Percentiles rank a stretch among this genome's conserved stretches.
Conservation (phyloP, 1,140 invertebrate species). For the Drosophila grimshawi region DNA sequence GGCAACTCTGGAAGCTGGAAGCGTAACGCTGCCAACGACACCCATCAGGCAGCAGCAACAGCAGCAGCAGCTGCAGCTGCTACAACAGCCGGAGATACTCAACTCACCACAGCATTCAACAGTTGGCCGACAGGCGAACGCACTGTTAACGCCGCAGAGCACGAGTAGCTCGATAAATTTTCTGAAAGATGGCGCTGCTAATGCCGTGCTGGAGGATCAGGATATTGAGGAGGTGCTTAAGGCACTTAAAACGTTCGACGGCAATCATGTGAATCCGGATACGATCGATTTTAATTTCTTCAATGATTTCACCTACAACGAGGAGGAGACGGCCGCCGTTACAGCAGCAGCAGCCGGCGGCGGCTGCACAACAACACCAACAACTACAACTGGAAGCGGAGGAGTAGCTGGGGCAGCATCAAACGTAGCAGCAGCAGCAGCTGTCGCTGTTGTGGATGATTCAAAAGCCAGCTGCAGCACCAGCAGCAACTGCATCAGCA, state of each 20-base stretch:
- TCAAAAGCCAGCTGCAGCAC: slow-evolving; percentile 15
- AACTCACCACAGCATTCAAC: slow-evolving; percentile 40
- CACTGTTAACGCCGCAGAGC: slow-evolving; percentile 63
- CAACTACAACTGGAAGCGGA: slow-evolving; percentile 19
- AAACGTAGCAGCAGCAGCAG: neutral
- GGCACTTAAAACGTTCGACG: slow-evolving; percentile 78
- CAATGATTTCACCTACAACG: slow-evolving; percentile 66
- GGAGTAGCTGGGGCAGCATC: neutral
- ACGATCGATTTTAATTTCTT: slow-evolving; percentile 80
- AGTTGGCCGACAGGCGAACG: slow-evolving; percentile 24
- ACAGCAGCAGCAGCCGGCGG: slow-evolving; percentile 4
- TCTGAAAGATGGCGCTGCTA: slow-evolving; percentile 60
- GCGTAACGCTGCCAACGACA: slow-evolving; percentile 45
- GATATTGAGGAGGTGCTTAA: slow-evolving; percentile 82
- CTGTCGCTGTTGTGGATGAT: slow-evolving; percentile 16
- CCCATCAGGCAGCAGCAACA: slow-evolving; percentile 30
- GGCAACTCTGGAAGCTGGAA: slow-evolving; percentile 3
- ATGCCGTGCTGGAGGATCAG: slow-evolving; percentile 75
- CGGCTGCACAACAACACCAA: neutral
- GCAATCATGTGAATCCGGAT: slow-evolving; percentile 63
- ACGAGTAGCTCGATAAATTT: slow-evolving; percentile 64
- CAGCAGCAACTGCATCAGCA: neutral
- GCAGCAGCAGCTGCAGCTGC: slow-evolving; percentile 46
- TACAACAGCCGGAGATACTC: slow-evolving; percentile 36
- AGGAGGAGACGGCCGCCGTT: slow-evolving; percentile 52